Conservation (phyloP, 1,140 invertebrate genomes). For the Mercenaria mercenaria region DNA sequence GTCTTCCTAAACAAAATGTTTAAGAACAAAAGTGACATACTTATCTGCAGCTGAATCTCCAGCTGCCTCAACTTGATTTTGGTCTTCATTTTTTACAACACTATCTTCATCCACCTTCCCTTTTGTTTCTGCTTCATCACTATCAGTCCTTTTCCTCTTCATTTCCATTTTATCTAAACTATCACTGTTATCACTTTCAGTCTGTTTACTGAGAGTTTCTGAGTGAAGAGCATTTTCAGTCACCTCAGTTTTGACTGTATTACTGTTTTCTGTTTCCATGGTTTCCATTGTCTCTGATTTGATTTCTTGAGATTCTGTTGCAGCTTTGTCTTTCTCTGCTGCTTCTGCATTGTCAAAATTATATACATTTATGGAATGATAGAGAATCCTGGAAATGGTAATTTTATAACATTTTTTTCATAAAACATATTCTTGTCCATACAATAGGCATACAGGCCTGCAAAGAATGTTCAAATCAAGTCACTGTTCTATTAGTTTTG, state of each 20-base stretch:
- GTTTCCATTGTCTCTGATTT: neutral
- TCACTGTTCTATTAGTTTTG: too few species aligned
- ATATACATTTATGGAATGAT: too few species aligned
- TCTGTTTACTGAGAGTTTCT: neutral
- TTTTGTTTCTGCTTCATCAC: neutral
- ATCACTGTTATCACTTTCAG: neutral
- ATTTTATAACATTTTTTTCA: too few species aligned
- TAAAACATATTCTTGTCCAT: too few species aligned
- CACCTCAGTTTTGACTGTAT: neutral
- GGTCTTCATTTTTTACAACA: neutral
- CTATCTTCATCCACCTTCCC: neutral
- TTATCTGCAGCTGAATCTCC: neutral
- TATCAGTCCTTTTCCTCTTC: neutral
- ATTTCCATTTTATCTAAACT: neutral
- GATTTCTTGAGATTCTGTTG: neutral
- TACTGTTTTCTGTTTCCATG: constrained; percentile 1
- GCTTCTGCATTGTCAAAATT: too few species aligned
- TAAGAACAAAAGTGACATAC: neutral
- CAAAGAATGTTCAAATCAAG: too few species aligned
- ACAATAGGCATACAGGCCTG: too few species aligned
- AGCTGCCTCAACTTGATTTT: neutral
- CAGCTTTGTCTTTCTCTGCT: too few species aligned
- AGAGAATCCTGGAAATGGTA: too few species aligned
- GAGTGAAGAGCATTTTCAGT: neutral
- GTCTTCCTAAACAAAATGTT: neutral